Evolutionary conservation across 2,888 invertebrate species (phyloP).

Genomic region (Limnephilus marmoratus): DNA sequence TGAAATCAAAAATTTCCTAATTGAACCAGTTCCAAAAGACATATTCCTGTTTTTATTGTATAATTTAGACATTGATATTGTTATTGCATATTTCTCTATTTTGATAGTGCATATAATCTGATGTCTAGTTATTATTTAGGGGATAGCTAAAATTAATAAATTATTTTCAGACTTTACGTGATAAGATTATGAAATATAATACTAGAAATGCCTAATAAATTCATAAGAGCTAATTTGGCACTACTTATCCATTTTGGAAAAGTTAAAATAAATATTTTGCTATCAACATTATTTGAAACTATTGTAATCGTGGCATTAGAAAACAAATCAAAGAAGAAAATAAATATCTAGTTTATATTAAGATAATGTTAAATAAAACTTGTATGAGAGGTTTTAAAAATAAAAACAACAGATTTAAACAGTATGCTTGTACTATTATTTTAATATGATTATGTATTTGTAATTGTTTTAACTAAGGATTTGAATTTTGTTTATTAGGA

Average conservation of each 20-base stretch:
- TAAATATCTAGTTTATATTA: not conserved
- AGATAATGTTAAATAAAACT: not conserved
- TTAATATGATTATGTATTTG: not conserved
- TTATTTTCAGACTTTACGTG: not conserved
- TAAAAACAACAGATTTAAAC: slow-evolving; percentile 4
- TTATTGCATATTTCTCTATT: too few relatives aligned
- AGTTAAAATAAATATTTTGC: not conserved
- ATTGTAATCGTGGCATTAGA: not conserved
- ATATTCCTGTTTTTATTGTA: too few relatives aligned
- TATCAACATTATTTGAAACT: not conserved
- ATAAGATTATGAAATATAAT: not conserved
- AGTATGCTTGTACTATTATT: not conserved
- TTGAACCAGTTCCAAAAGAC: too few relatives aligned
- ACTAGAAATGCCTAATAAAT: too few relatives aligned
- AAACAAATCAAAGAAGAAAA: not conserved
- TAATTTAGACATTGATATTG: too few relatives aligned
- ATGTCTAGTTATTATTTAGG: not conserved
- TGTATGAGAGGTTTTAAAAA: slow-evolving; percentile 2
- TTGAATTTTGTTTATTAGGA: not conserved
- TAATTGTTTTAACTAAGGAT: not conserved
- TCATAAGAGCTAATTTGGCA: not conserved
- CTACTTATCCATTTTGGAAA: not conserved
- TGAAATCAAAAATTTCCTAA: too few relatives aligned
- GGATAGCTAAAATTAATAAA: not conserved
- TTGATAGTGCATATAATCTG: too few relatives aligned